phyloP scores from a whole-genome alignment of 2,888 invertebrate genomes.

The Lasius platythorax region DNA sequence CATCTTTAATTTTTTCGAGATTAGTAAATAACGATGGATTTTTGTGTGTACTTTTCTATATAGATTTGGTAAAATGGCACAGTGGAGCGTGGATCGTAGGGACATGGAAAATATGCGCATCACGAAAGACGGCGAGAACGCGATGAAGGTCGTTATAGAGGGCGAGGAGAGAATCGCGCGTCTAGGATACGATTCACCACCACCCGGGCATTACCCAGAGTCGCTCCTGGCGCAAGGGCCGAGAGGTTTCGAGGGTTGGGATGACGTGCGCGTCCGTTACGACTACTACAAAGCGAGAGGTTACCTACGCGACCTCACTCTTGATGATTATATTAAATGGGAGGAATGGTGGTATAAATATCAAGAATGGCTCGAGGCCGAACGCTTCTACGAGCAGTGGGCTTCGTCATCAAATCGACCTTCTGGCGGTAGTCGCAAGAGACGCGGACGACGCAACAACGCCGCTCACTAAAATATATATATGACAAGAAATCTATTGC shows the following conservation, averaged over 20 bases:
- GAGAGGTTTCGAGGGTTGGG: constrained; percentile 93
- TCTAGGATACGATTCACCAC: constrained; percentile 88
- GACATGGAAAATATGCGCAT: constrained; percentile 95
- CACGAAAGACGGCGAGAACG: constrained; percentile 91
- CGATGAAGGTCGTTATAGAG: constrained; percentile 92
- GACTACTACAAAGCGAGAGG: constrained; percentile 96
- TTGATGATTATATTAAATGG: constrained; percentile 96
- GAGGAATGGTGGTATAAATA: constrained; percentile 98
- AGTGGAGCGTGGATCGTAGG: constrained; percentile 95
- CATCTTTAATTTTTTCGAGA: background rate
- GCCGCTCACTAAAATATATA: constrained; percentile 75
- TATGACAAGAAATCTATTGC: constrained; percentile 27
- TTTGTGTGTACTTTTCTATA: background rate
- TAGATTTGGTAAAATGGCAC: constrained; percentile 96
- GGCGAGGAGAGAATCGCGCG: constrained; percentile 87
- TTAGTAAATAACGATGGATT: background rate
- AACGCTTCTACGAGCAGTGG: constrained; percentile 92
- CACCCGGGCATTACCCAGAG: constrained; percentile 93
- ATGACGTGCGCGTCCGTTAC: constrained; percentile 94
- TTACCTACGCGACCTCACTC: constrained; percentile 92
- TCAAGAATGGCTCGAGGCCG: constrained; percentile 96
- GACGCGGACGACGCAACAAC: constrained; percentile 82
- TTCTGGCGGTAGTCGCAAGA: constrained; percentile 83
- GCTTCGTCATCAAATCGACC: constrained; percentile 85
- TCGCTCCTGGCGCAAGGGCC: constrained; percentile 92